Evolutionary conservation across 2,888 invertebrate species (phyloP).

Genomic region (Pachydiplax longipennis): DNA sequence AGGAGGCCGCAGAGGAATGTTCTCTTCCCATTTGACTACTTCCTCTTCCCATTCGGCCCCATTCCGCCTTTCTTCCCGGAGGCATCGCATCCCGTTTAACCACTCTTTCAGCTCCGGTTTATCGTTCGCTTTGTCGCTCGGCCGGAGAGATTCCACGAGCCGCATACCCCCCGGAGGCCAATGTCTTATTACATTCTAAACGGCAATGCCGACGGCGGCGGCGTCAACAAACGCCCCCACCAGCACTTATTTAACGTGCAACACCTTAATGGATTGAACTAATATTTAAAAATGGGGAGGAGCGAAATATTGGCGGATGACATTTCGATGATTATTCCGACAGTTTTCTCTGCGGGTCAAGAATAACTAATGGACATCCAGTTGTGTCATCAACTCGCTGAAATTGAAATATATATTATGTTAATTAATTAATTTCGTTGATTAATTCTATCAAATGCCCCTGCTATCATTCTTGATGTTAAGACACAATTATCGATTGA

Average conservation of each 20-base stretch:
- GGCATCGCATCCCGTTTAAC: not conserved
- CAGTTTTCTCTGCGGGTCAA: no score
- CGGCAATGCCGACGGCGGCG: not conserved
- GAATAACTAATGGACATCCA: no score
- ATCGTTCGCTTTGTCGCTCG: constrained; percentile 34
- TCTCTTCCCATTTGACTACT: not conserved
- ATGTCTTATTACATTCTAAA: constrained; percentile 45
- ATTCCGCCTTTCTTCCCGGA: not conserved
- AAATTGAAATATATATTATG: no score
- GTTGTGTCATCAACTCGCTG: no score
- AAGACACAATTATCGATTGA: no score
- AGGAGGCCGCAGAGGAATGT: constrained; percentile 41
- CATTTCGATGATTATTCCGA: no score
- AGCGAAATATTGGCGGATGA: no score
- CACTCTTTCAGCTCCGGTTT: constrained; percentile 14
- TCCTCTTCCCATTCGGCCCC: not conserved
- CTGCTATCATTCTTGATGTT: no score
- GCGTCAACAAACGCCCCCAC: constrained; percentile 1
- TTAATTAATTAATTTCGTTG: no score
- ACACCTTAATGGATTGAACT: not conserved
- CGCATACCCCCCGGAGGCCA: constrained; percentile 42
- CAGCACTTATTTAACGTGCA: not conserved
- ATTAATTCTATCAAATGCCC: no score
- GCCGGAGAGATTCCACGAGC: constrained; percentile 23
- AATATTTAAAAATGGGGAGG: not conserved